These are phyloP conservation scores for Anthrax anthrax DNA, from an alignment of 2,888 invertebrate genomes.

Conservation along the genomic window DNA sequence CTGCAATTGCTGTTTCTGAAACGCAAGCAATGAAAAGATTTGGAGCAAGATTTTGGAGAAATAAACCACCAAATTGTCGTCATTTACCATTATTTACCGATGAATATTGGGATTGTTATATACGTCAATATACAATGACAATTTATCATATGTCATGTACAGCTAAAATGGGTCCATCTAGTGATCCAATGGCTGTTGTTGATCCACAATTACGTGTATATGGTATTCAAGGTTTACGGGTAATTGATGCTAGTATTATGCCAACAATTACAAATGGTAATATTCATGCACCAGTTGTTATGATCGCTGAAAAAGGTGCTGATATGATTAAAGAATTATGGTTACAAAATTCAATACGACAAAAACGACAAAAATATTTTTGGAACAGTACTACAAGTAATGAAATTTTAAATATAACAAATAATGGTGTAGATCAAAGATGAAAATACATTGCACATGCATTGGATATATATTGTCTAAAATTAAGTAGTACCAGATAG, in stretches of 20 bases:
- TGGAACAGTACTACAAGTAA: not conserved
- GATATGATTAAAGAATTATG: constrained; percentile 66
- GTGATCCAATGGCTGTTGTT: constrained; percentile 67
- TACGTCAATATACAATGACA: constrained; percentile 74
- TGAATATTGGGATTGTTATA: constrained; percentile 74
- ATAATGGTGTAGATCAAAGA: not conserved
- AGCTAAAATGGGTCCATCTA: constrained; percentile 68
- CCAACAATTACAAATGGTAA: constrained; percentile 76
- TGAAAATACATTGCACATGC: not conserved
- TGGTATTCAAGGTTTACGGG: constrained; percentile 62
- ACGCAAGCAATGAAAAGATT: constrained; percentile 64
- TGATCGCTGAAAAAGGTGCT: constrained; percentile 77
- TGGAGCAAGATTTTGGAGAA: constrained; percentile 61
- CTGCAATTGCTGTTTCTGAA: constrained; percentile 65
- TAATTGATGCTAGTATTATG: constrained; percentile 82
- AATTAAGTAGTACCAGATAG: too few species aligned
- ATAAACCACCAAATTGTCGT: constrained; percentile 67
- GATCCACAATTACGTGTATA: constrained; percentile 63
- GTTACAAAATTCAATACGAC: constrained; percentile 27
- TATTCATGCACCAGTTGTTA: constrained; percentile 73
- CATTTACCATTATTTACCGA: constrained; percentile 63
- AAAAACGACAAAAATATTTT: constrained; percentile 8
- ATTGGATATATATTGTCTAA: too few species aligned
- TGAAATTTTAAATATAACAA: not conserved
- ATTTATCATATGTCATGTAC: constrained; percentile 78